These are phyloP conservation scores for Tipula confusa DNA, from an alignment of 2,888 invertebrate genomes.

Conservation along the genomic window DNA sequence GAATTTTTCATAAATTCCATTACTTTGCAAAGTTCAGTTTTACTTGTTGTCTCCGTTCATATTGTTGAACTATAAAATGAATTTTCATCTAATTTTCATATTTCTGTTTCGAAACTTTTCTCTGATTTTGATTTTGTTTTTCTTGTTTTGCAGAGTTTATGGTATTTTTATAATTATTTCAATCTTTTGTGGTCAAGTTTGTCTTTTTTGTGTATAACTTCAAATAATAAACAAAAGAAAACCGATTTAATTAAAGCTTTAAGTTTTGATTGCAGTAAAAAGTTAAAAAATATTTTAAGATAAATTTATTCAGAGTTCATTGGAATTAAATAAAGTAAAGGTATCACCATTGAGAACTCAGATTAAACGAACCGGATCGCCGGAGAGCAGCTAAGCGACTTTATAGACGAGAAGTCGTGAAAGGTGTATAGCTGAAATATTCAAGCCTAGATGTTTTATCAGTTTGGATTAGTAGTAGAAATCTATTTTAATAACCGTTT, in stretches of 20 bases:
- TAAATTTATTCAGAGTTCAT: too few relatives aligned
- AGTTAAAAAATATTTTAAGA: too few relatives aligned
- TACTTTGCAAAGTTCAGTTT: not conserved
- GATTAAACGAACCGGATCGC: too few relatives aligned
- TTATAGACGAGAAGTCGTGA: too few relatives aligned
- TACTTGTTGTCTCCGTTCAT: not conserved
- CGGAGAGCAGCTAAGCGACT: too few relatives aligned
- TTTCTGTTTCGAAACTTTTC: not conserved
- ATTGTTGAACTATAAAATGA: not conserved
- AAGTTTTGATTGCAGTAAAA: not conserved
- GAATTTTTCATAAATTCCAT: not conserved
- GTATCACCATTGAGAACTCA: too few relatives aligned
- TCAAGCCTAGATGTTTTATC: too few relatives aligned
- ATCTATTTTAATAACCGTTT: too few relatives aligned
- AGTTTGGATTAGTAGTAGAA: too few relatives aligned
- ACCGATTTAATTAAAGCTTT: not conserved
- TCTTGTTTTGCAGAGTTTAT: not conserved
- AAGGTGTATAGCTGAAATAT: too few relatives aligned
- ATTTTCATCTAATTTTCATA: not conserved
- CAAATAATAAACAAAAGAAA: not conserved
- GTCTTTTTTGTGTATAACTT: not conserved
- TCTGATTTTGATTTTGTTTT: not conserved
- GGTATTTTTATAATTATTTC: not conserved
- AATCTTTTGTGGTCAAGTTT: not conserved
- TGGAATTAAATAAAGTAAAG: too few relatives aligned